Evolutionary conservation across 1,140 invertebrate species (phyloP), one percentile per base, ranked within the genome.

Genomic region (Heliconius congener): DNA sequence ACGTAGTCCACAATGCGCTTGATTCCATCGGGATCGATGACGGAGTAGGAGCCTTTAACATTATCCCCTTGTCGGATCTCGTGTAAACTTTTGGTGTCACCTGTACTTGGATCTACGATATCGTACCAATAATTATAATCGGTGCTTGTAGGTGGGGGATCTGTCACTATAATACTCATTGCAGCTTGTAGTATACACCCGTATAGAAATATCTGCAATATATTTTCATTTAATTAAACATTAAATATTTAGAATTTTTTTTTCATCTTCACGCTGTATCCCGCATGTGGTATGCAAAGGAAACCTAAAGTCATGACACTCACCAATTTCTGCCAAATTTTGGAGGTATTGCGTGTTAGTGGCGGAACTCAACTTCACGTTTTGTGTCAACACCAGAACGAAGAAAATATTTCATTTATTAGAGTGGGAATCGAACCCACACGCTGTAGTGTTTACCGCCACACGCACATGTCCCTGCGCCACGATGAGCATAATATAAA

Each of bases 1-100:
- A 96, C 96, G 90, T 97, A 97, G 52, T 97, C 95, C 8, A 97
- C 97, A 50, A 96, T 96, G 46, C 97, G 95, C 73, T 95, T 93
- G 52, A 95, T 96, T 13, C 97, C 97, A 87, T 97, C 96, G 18
- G 96, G 95, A 81, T 96, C 96, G 39, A 96, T 84, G 5, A 96
- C 88, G 46, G 95, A 95, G 83, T 96, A 96, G 18, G 93, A 91
- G 42, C 96, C 96, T 60, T 94, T 94, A 19, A 96, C 96, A 16
- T 94, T 89, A 81, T 96, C 95, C 9, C 96, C 96, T 80, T 95
- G 94, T 73, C 96, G 93, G 11, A 92, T 79, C 89, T 96, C 96
- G 57, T 95, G 90, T 77, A 96, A 95, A 75, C 95, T 95, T 85
- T 96, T 96, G 19, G 94, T 94, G 80, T 96, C 96, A 18, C 96